Percentiles rank a stretch among this genome's conserved stretches.
Conservation (phyloP, 2,113 vertebrate genomes). For the Siphamia tubifer region DNA sequence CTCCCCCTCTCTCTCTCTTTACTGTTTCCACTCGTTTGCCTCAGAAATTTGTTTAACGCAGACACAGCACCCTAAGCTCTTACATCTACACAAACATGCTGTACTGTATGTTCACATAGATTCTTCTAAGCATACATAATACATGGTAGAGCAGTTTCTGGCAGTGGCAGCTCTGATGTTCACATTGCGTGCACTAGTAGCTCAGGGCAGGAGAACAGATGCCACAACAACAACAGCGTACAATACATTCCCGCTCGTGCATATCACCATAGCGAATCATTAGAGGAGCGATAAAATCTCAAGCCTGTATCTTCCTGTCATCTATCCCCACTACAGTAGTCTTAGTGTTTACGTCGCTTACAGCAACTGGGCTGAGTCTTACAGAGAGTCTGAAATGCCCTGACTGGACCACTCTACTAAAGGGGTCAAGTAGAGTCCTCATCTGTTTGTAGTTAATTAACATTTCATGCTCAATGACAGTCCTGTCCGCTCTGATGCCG, state of each 20-base stretch:
- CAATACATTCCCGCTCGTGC: conserved; percentile 35
- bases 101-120: conserved; percentile 35
- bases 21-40: conserved; percentile 31
- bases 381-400: conserved; percentile 40
- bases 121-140: conserved; percentile 69
- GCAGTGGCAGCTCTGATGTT: conserved; percentile 64
- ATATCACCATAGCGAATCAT: conserved; percentile 14
- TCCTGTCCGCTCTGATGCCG: conserved; percentile 16
- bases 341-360: conserved; percentile 17
- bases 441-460: conserved; percentile 67
- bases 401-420: conserved; percentile 43
- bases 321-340: conserved; percentile 19
- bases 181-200: conserved; percentile 55
- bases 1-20: conserved; percentile 3
- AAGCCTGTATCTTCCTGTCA: conserved; percentile 36
- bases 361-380: conserved; percentile 11
- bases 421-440: conserved; percentile 66
- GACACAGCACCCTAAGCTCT: not conserved
- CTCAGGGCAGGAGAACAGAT: conserved; percentile 68
- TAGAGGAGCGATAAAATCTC: conserved; percentile 37
- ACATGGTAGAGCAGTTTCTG: conserved; percentile 64
- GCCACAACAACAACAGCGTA: conserved; percentile 59
- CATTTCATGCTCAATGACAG: conserved; percentile 66
- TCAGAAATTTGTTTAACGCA: conserved; percentile 29
- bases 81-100: conserved; percentile 17